phyloP scores from a whole-genome alignment of 2,888 invertebrate species.

The Melangyna quadrimaculata region DNA sequence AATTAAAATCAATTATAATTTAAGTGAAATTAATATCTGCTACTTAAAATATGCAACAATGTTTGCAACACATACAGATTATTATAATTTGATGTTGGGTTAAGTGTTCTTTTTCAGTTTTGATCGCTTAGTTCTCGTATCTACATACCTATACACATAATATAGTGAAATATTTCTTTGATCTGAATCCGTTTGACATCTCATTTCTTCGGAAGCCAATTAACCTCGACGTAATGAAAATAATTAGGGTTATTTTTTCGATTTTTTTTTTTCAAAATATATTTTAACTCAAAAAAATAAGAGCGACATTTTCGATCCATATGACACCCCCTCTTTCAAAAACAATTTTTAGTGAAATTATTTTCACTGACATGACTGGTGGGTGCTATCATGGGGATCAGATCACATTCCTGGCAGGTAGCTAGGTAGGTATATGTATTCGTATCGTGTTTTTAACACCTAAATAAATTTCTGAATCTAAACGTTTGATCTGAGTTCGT shows the following conservation, averaged over 20 bases:
- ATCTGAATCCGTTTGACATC: slow-evolving; percentile 62
- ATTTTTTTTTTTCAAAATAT: slow-evolving; percentile 6
- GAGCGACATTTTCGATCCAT: slow-evolving; percentile 11
- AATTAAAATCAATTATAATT: neutral
- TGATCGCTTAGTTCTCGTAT: neutral
- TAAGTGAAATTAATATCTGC: neutral
- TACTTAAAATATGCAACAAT: neutral
- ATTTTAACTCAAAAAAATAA: neutral
- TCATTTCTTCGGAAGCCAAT: slow-evolving; percentile 63
- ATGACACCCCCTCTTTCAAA: slow-evolving; percentile 18
- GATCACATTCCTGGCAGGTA: slow-evolving; percentile 29
- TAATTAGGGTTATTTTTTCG: slow-evolving; percentile 33
- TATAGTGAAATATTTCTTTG: slow-evolving; percentile 36
- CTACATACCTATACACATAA: neutral
- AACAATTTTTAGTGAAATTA: neutral
- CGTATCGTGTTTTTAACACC: neutral
- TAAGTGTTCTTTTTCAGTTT: too few relatives aligned
- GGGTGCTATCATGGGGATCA: neutral
- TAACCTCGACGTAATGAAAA: slow-evolving; percentile 63
- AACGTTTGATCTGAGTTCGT: slow-evolving; percentile 43
- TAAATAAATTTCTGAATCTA: neutral
- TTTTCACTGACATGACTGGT: neutral
- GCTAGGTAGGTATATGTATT: neutral
- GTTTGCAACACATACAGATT: neutral
- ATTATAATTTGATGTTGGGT: too few relatives aligned